Evolutionary conservation across 1,140 invertebrate species (phyloP).

Genomic region (Anastatus disparis): DNA sequence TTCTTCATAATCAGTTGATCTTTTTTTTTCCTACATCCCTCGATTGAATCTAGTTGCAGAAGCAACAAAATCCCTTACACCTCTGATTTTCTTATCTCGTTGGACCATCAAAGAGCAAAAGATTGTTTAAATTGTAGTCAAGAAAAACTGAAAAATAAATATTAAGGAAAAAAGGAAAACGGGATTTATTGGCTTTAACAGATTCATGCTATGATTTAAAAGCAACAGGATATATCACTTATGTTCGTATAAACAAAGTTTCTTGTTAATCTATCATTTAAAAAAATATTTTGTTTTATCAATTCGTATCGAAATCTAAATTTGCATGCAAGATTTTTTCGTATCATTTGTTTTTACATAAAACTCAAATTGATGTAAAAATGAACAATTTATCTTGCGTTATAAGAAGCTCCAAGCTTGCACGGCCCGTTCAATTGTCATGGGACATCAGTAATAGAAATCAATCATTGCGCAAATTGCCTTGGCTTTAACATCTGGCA

Average conservation of each 20-base stretch:
- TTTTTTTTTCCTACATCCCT: conserved; percentile 47
- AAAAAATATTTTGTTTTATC: too few relatives aligned
- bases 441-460: conserved; percentile 38
- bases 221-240: too few relatives aligned
- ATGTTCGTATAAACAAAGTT: too few relatives aligned
- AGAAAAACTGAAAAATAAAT: neutral
- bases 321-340: too few relatives aligned
- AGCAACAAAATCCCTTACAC: conserved; percentile 58
- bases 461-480: conserved; percentile 55
- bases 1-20: conserved; percentile 59
- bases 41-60: too few relatives aligned
- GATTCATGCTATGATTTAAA: neutral
- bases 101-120: conserved; percentile 46
- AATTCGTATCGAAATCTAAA: too few relatives aligned
- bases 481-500: conserved; percentile 50
- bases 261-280: too few relatives aligned
- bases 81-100: conserved; percentile 52
- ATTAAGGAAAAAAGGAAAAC: too few relatives aligned
- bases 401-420: too few relatives aligned
- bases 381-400: too few relatives aligned
- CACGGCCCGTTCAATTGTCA: neutral
- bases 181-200: too few relatives aligned
- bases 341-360: neutral
- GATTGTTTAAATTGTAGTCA: neutral
- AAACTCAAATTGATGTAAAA: too few relatives aligned